Evolutionary conservation across 2,797 vertebrate genomes (phyloP).

Genomic region (Micrastur ruficollis): DNA sequence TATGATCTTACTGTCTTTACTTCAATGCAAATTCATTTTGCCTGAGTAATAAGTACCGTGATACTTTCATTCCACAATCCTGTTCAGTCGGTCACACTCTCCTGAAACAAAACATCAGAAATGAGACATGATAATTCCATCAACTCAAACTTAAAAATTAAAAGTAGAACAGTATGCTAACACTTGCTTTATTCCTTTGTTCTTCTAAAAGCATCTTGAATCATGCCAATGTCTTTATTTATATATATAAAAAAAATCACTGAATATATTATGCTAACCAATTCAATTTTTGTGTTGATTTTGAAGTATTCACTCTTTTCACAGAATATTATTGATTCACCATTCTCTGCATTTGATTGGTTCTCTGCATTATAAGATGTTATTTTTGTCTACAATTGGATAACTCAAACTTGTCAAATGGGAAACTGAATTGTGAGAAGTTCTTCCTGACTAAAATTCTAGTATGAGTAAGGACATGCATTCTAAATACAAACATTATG

Average conservation of each 20-base stretch:
- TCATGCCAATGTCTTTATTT: background rate
- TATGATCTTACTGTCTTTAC: background rate
- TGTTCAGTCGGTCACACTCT: background rate
- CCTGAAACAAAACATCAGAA: background rate
- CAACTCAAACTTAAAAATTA: background rate
- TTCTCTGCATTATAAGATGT: background rate
- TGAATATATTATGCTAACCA: background rate
- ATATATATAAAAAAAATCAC: background rate
- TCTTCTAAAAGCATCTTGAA: background rate
- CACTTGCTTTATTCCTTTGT: background rate
- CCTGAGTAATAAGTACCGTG: background rate
- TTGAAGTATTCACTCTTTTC: background rate
- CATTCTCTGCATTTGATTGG: background rate
- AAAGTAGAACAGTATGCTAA: background rate
- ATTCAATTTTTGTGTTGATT: background rate
- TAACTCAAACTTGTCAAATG: background rate
- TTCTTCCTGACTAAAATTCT: background rate
- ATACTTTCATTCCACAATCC: background rate
- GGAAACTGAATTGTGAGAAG: background rate
- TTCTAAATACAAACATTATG: background rate
- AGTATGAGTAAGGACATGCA: background rate
- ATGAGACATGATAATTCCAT: background rate
- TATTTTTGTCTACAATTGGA: background rate
- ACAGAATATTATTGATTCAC: background rate
- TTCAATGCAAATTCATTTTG: background rate